Conservation (phyloP, 2,888 invertebrate genomes). For the Poecilus cupreus region DNA sequence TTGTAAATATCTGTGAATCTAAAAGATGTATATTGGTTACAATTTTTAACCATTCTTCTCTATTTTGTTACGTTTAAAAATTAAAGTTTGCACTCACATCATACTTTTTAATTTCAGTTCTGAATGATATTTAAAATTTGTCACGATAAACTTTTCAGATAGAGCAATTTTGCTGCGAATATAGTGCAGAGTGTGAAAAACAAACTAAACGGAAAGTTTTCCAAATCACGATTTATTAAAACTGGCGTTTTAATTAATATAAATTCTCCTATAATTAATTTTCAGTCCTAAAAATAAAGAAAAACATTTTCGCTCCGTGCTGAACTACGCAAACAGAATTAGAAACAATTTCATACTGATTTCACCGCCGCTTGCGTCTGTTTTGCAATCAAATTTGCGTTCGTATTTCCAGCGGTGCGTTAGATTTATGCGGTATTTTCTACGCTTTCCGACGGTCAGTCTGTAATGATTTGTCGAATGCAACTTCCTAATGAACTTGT, state of each 20-base stretch:
- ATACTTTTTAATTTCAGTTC: too few species aligned
- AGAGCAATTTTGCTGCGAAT: too few species aligned
- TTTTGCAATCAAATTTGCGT: conserved; percentile 12
- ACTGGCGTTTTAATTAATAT: not conserved
- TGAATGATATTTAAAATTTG: too few species aligned
- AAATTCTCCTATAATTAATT: not conserved
- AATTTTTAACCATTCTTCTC: too few species aligned
- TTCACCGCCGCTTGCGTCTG: not conserved
- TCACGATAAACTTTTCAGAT: too few species aligned
- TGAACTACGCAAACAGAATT: conserved; percentile 4
- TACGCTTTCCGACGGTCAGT: not conserved
- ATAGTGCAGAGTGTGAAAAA: not conserved
- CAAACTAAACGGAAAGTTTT: not conserved
- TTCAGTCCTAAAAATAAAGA: not conserved
- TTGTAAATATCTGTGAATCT: too few species aligned
- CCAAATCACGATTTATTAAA: not conserved
- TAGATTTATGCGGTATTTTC: conserved; percentile 16
- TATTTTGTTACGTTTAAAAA: too few species aligned
- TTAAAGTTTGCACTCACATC: too few species aligned
- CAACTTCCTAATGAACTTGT: conserved; percentile 43
- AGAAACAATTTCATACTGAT: conserved; percentile 36
- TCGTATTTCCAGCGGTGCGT: not conserved
- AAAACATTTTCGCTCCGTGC: not conserved
- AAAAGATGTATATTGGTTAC: too few species aligned
- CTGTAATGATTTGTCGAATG: conserved; percentile 38